A percentile compares a stretch with the other conserved stretches of the same genome.
These are phyloP conservation scores for Phalloptychus januarius DNA, from an alignment of 2,797 vertebrate species.

Conservation along the genomic window DNA sequence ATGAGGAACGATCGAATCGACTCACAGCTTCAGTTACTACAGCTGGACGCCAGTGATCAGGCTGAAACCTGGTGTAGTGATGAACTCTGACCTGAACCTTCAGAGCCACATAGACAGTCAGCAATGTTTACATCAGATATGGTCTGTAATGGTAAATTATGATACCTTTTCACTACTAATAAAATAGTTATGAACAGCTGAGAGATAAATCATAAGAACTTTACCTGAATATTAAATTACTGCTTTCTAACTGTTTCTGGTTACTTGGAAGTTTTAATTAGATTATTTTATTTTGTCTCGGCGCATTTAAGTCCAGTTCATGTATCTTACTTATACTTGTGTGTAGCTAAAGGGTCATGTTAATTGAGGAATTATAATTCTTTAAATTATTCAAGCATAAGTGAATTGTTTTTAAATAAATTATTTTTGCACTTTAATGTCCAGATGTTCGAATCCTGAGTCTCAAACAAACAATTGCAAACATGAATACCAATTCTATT, in stretches of 20 bases:
- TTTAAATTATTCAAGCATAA: neutral
- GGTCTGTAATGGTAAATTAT: neutral
- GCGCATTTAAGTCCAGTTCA: too few relatives aligned
- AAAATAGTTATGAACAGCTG: neutral
- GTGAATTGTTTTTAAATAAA: neutral
- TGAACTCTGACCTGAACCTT: too few relatives aligned
- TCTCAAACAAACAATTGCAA: neutral
- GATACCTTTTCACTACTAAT: neutral
- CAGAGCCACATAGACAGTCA: too few relatives aligned
- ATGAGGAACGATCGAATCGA: too few relatives aligned
- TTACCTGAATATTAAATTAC: neutral
- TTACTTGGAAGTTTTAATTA: neutral
- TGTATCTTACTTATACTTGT: neutral
- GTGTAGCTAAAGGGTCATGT: neutral
- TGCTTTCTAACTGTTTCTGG: neutral
- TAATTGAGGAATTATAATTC: neutral
- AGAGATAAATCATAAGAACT: neutral
- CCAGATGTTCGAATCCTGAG: neutral
- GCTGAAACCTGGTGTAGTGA: too few relatives aligned
- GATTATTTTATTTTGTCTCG: neutral
- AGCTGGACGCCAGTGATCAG: too few relatives aligned
- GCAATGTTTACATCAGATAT: neutral
- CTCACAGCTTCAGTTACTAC: too few relatives aligned
- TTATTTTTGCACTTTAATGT: neutral
- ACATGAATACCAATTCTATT: neutral